Percentiles rank a stretch among this genome's conserved stretches.
phyloP scores from a whole-genome alignment of 2,797 vertebrate species.

The Catostomus latipinnis region DNA sequence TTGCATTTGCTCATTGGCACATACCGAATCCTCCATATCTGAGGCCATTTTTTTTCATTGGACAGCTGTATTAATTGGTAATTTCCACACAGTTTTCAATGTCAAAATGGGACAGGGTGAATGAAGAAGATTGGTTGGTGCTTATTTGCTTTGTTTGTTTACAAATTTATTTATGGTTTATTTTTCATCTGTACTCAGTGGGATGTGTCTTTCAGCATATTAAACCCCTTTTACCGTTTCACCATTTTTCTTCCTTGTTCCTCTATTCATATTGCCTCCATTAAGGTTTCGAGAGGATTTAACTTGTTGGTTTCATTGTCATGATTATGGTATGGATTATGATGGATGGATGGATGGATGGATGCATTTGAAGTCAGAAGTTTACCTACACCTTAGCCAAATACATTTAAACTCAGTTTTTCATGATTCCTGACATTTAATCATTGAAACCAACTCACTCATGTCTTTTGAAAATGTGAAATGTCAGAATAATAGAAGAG shows the following conservation, averaged over 20 bases:
- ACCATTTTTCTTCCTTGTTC: neutral
- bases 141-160: slow-evolving; percentile 40
- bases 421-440: too few species aligned
- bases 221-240: neutral
- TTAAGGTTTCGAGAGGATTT: slow-evolving; percentile 1
- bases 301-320: neutral
- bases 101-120: slow-evolving; percentile 12
- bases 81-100: slow-evolving; percentile 24
- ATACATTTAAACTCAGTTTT: too few species aligned
- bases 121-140: slow-evolving; percentile 25
- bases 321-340: neutral
- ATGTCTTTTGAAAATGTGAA: too few species aligned
- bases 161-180: slow-evolving; percentile 25
- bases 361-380: too few species aligned
- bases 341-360: neutral
- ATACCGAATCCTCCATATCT: slow-evolving; percentile 2
- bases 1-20: slow-evolving; percentile 2
- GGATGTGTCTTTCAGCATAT: slow-evolving; percentile 41
- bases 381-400: too few species aligned
- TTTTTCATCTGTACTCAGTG: slow-evolving; percentile 18
- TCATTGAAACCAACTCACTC: too few species aligned
- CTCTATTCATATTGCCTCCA: neutral
- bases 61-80: slow-evolving; percentile 27
- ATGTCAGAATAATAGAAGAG: too few species aligned
- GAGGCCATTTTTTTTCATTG: slow-evolving; percentile 19